These are phyloP conservation scores for Emmelina monodactyla DNA, from an alignment of 2,888 invertebrate genomes.

Conservation along the genomic window DNA sequence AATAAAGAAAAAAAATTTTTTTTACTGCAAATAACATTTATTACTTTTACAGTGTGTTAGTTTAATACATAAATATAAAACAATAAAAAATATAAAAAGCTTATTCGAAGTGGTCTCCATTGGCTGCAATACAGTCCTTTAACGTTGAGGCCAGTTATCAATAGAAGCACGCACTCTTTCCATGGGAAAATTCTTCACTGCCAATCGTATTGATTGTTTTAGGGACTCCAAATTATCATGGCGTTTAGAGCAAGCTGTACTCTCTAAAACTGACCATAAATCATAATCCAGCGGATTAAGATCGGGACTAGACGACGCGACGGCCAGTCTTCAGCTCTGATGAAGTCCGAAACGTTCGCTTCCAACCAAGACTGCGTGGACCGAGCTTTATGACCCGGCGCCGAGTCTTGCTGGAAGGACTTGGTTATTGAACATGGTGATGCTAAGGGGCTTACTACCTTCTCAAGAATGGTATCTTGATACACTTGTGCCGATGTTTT, in stretches of 20 bases:
- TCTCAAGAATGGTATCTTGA: conserved; percentile 10
- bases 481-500: conserved; percentile 4
- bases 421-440: conserved; percentile 7
- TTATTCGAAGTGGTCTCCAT: conserved; percentile 8
- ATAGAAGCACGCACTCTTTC: conserved; percentile 9
- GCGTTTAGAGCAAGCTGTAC: conserved; percentile 5
- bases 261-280: conserved; percentile 11
- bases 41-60: too few species aligned
- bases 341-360: too few species aligned
- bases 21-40: too few species aligned
- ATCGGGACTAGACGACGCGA: too few species aligned
- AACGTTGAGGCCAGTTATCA: conserved; percentile 10
- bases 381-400: conserved; percentile 10
- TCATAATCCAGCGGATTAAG: conserved; percentile 11
- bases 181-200: conserved; percentile 11
- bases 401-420: conserved; percentile 7
- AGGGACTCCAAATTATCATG: conserved; percentile 6
- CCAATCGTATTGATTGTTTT: conserved; percentile 5
- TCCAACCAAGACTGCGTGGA: conserved; percentile 12
- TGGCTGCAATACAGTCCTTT: conserved; percentile 8
- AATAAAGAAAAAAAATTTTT: too few species aligned
- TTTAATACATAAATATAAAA: conserved; percentile 3
- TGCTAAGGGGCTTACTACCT: conserved; percentile 7
- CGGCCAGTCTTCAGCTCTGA: conserved; percentile 13
- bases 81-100: conserved; percentile 1